Evolutionary conservation across 2,888 invertebrate genomes (phyloP), one percentile per base, ranked within the genome.

Genomic region (Gastracanthus pulcherrimus): DNA sequence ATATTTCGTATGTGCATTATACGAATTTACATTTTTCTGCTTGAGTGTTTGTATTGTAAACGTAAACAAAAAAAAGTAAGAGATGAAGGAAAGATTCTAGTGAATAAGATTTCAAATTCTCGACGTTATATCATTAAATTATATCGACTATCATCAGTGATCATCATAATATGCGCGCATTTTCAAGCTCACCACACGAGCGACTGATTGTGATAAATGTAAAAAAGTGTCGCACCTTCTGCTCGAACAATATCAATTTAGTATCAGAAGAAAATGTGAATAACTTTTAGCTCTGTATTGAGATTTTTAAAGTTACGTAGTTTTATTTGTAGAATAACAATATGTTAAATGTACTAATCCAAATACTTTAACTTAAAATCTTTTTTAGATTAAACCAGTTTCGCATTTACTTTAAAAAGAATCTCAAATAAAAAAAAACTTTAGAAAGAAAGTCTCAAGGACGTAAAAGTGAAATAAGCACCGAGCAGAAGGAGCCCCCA

Each of bases 161-260:
- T 45, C 16, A 72, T 45, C 45, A 29, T 67, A 67, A 23, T 45
- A 23, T n/a, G n/a, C n/a, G n/a, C 13, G n/a, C 41, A 51, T 51
- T 74, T 69, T 67, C 1, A 26, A 60, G 75, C 64, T 75, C 67
- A 41, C 16, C 6, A 51, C 41, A 51, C 51, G 75, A 80, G 70
- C 62, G 38, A 60, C 29, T 48, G 55, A 69, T 75, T 80, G 75
- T 80, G 80, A 80, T 80, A 80, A 75, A 75, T 70, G 55, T 70
- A 75, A 62, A 75, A 58, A 55, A n/a, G n/a, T 64, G 51, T 75
- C 36, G 7, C 23, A 78, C 13, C 71, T 64, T 64, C 51, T 71
- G 78, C 34, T 78, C 19, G 23, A 55, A 62, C 19, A 11, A 6
- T 70, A 34, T 36, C 13, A 64, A 67, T 1, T 67, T 48, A n/a